Conservation (phyloP, 2,888 invertebrate species). For the Blera fallax region DNA sequence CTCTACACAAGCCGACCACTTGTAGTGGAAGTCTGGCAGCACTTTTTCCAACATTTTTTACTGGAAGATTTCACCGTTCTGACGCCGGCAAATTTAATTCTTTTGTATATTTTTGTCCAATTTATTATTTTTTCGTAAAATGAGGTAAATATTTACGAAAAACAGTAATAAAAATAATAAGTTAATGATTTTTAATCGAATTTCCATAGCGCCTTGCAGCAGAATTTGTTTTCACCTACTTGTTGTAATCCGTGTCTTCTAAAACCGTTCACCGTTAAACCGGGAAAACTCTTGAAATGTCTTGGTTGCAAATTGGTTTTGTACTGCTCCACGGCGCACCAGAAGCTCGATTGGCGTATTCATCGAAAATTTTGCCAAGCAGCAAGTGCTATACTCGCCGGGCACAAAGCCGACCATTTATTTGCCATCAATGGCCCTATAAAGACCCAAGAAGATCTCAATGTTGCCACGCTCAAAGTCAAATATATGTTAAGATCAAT, state of each 20-base stretch:
- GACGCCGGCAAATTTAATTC: neutral
- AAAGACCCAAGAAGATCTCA: constrained; percentile 68
- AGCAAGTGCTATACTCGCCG: constrained; percentile 68
- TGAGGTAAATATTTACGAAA: neutral
- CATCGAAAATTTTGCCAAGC: constrained; percentile 85
- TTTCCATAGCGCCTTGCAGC: constrained; percentile 16
- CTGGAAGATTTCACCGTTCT: neutral
- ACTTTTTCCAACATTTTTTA: neutral
- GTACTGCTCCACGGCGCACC: constrained; percentile 87
- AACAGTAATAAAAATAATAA: neutral
- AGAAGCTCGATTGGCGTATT: constrained; percentile 85
- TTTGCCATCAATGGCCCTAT: constrained; percentile 73
- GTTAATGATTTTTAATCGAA: neutral
- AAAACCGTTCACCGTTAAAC: constrained; percentile 12
- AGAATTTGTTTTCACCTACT: constrained; percentile 44
- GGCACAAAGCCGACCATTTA: constrained; percentile 73
- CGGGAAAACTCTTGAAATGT: constrained; percentile 79
- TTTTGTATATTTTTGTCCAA: neutral
- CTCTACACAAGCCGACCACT: neutral
- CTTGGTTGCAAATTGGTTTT: constrained; percentile 84
- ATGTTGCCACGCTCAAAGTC: constrained; percentile 73
- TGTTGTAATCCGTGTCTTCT: constrained; percentile 50
- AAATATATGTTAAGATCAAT: constrained; percentile 73
- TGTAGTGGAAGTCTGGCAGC: neutral
- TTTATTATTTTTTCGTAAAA: neutral